phyloP scores from a whole-genome alignment of 2,113 vertebrate genomes.

The Cheirogaleus medius region DNA sequence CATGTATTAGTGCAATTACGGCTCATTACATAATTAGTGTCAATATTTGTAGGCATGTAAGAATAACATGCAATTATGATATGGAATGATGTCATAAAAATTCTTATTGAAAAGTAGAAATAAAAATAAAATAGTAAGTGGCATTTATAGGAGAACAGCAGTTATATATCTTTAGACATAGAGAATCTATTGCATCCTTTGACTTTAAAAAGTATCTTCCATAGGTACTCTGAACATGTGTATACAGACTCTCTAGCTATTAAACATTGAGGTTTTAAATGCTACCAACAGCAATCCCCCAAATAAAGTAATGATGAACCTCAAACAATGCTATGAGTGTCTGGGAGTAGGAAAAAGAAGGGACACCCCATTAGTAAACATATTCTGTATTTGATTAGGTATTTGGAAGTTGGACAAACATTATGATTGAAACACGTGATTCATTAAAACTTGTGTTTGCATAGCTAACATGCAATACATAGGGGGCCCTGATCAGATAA shows the following conservation, averaged over 20 bases:
- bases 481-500: background rate
- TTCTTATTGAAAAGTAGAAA: background rate
- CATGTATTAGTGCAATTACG: constrained; percentile 83
- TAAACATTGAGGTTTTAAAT: background rate
- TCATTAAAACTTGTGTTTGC: background rate
- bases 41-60: constrained; percentile 71
- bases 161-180: background rate
- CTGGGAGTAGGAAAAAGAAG: background rate
- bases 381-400: background rate
- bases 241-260: background rate
- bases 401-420: background rate
- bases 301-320: background rate
- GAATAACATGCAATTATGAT: constrained; percentile 79
- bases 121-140: constrained; percentile 32
- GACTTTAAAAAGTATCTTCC: background rate
- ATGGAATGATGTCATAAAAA: constrained; percentile 47
- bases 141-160: background rate
- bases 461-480: background rate
- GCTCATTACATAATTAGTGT: constrained; percentile 84
- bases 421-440: constrained; percentile 6
- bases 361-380: background rate
- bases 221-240: background rate
- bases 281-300: background rate
- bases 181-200: background rate
- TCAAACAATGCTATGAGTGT: background rate